Evolutionary conservation across 2,113 vertebrate species (phyloP), one percentile per base, ranked within the genome.

Genomic region (Onychostruthus taczanowskii): DNA sequence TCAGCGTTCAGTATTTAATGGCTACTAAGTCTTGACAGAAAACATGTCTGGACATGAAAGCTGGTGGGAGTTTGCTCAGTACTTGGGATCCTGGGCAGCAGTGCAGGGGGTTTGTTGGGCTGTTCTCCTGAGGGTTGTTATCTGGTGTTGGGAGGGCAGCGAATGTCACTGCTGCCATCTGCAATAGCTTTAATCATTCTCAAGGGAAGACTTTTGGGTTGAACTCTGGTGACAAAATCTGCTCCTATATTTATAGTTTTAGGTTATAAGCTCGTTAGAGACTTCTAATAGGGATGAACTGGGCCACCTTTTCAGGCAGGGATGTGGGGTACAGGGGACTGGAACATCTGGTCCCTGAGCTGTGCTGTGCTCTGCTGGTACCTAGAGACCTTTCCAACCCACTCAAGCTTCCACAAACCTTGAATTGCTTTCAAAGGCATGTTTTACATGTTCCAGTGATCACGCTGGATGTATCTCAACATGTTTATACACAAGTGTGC

Each of bases 271-370:
- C 18, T 76, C 31, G 0, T 62, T 62, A 78, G 49, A 59, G 62
- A 30, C 17, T 69, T 66, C 37, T 43, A 46, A 27, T 16, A 23
- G 43, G 35, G 52, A 61, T 30, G 19, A 70, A 69, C 22, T 47
- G 50, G 11, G 30, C 4, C 26, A 47, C 22, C 3, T 86, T 86
- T 35, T 26, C 31, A 33, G 41, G 37, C 14, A 76, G 47, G n/a
- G 18, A 28, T 31, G 33, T 28, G 46, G 16, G 10, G 1, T n/a
- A n/a, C 1, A 0, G 21, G 19, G 39, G 5, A 1, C 43, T 79
- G 31, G 11, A 66, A 12, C 33, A 28, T 31, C 43, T 5, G 3
- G 23, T 44, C 35, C 23, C 47, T 72, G 39, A 2, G 2, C 26
- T 84, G 28, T 37, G 24, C 24, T 11, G 0, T 66, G 46, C 26